These are phyloP conservation scores for Sinhomidia bicolor DNA, from an alignment of 2,888 invertebrate species.

Conservation along the genomic window DNA sequence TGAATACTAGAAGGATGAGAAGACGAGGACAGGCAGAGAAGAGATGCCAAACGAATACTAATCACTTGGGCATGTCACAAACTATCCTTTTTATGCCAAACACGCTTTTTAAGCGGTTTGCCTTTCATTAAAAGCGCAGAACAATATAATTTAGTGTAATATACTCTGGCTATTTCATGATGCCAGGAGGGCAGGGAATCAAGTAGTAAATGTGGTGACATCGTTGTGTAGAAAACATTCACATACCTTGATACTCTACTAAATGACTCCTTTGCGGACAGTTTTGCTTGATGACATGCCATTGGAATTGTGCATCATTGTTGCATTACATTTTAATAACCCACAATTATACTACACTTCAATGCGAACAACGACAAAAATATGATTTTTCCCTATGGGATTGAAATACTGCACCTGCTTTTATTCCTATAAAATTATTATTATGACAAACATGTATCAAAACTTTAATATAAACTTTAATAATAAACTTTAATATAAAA, in stretches of 20 bases:
- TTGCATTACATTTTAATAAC: too few species aligned
- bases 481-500: too few species aligned
- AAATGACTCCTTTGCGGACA: not conserved
- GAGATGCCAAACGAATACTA: conserved; percentile 61
- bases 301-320: too few species aligned
- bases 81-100: conserved; percentile 48
- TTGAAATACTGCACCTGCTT: too few species aligned
- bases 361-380: too few species aligned
- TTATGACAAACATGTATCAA: too few species aligned
- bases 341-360: too few species aligned
- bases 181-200: too few species aligned
- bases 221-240: not conserved
- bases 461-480: too few species aligned
- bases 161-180: not conserved
- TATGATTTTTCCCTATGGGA: too few species aligned
- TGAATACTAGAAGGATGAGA: conserved; percentile 15
- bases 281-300: not conserved
- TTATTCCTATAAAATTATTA: too few species aligned
- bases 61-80: conserved; percentile 14
- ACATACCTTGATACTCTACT: not conserved
- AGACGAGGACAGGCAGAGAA: not conserved
- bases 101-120: conserved; percentile 4
- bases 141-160: not conserved
- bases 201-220: not conserved
- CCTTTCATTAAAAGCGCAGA: not conserved